Base-by-base conservation (phyloP, 2,888 invertebrate species). In the Achlya flavicornis region DNA sequence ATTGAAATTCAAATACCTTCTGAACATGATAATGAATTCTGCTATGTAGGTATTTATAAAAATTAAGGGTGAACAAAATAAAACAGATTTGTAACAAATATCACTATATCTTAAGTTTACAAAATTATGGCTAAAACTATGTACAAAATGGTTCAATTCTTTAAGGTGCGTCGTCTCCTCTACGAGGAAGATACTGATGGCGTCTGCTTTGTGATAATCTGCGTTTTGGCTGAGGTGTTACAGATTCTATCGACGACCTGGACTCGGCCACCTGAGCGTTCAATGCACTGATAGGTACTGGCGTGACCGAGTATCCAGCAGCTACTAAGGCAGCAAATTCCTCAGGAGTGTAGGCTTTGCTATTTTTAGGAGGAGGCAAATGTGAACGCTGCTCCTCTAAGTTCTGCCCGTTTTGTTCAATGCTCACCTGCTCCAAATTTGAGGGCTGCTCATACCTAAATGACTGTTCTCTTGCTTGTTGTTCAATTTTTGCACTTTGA, bases 291-390 rank as follows among this genome's bases (percentile, higher is more conserved):
- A 94, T 91, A 62, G 94, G 94, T 53, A 94, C 85, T 43, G 94
- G 94, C 3, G 94, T 94, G 1, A 94, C 94, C 2, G 94, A 84
- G 68, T 94, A 94, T 0, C 94, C 94, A 65, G 94, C 94, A 12
- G 91, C 93, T 57, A 94, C 86, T 66, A 94, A 81, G 14, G 93
- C 94, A 26, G 89, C 89, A 65, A 94, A 94, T 70, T 94, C 94
- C 64, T 94, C 94, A 64, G 93, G 94, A 62, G 94, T 94, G 65
- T 94, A 94, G 2, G 94, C 94, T 69, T 90, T 93, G 68, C 91
- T 93, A 64, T 94, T 94, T 68, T 85, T 93, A 10, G 94, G 94
- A 1, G 94, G 94, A 63, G 94, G 94, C 62, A 94, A 77, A n/a
- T 86, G 89, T 0, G 90, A 83, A 65, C 92, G 79, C 65, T 88